Evolutionary conservation across 2,113 vertebrate genomes (phyloP).

Genomic region (Pseudopipra pipra): DNA sequence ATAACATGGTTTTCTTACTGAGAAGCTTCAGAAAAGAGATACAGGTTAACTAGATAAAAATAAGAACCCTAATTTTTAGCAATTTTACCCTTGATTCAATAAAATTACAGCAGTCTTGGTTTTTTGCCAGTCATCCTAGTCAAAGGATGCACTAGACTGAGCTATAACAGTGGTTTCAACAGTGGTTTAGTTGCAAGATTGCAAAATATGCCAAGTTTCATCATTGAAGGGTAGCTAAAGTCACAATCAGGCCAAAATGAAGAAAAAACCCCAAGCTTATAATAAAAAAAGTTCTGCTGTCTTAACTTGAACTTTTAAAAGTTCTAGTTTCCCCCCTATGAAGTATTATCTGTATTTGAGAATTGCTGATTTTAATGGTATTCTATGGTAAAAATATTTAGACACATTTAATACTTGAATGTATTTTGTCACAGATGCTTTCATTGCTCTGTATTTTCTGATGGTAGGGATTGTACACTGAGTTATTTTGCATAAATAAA

Average conservation of each 20-base stretch:
- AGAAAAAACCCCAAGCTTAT: not conserved
- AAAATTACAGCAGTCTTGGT: not conserved
- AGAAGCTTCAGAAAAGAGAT: not conserved
- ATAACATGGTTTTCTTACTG: not conserved
- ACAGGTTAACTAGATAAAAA: not conserved
- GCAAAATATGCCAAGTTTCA: not conserved
- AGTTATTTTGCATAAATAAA: slow-evolving; percentile 57
- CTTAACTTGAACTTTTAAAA: not conserved
- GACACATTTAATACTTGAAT: not conserved
- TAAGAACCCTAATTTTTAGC: not conserved
- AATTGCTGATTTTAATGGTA: not conserved
- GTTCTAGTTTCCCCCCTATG: not conserved
- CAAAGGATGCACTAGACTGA: not conserved
- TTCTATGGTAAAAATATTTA: not conserved
- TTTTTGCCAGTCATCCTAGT: not conserved
- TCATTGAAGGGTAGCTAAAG: not conserved
- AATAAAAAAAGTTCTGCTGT: not conserved
- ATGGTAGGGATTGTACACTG: not conserved
- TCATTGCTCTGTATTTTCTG: not conserved
- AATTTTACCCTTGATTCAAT: not conserved
- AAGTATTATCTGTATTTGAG: not conserved
- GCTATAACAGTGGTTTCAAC: not conserved
- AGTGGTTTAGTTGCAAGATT: not conserved
- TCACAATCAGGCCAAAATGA: not conserved
- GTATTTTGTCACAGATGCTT: not conserved